These are phyloP conservation scores for Artemia sinica DNA, from an alignment of 2,888 invertebrate species.

Conservation along the genomic window DNA sequence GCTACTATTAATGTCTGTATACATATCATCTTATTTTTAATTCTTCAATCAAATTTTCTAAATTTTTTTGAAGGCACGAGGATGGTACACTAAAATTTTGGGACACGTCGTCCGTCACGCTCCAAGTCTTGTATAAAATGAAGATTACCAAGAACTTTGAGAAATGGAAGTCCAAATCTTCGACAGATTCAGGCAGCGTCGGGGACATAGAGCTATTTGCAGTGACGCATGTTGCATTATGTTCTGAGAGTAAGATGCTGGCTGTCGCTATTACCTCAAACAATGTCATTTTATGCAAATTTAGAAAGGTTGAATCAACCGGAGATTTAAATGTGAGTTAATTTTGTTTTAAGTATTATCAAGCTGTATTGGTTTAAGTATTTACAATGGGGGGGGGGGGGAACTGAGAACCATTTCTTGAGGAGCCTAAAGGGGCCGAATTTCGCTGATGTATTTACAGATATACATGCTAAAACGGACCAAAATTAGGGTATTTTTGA, in stretches of 20 bases:
- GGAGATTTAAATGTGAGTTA: conserved; percentile 52
- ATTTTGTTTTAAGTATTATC: too few species aligned
- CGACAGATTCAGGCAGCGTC: conserved; percentile 42
- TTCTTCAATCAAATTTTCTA: conserved; percentile 9
- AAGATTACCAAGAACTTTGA: conserved; percentile 87
- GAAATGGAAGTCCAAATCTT: conserved; percentile 37
- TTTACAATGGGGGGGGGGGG: too few species aligned
- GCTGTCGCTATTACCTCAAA: conserved; percentile 78
- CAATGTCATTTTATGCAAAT: conserved; percentile 88
- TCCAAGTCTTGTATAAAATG: conserved; percentile 91
- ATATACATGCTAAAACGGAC: too few species aligned
- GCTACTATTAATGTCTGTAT: too few species aligned
- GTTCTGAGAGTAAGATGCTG: conserved; percentile 76
- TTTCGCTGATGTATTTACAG: too few species aligned
- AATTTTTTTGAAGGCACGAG: conserved; percentile 54
- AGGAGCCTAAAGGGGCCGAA: too few species aligned
- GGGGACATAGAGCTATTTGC: conserved; percentile 71
- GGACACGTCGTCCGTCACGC: conserved; percentile 89
- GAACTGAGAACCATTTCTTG: too few species aligned
- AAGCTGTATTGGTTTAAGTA: too few species aligned
- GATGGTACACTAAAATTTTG: conserved; percentile 98
- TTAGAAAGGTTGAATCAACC: conserved; percentile 72
- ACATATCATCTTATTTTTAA: too few species aligned
- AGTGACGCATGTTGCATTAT: conserved; percentile 71
- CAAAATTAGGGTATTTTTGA: too few species aligned